These are phyloP conservation scores for Dorcus hopei DNA, from an alignment of 2,888 invertebrate genomes.

Conservation along the genomic window DNA sequence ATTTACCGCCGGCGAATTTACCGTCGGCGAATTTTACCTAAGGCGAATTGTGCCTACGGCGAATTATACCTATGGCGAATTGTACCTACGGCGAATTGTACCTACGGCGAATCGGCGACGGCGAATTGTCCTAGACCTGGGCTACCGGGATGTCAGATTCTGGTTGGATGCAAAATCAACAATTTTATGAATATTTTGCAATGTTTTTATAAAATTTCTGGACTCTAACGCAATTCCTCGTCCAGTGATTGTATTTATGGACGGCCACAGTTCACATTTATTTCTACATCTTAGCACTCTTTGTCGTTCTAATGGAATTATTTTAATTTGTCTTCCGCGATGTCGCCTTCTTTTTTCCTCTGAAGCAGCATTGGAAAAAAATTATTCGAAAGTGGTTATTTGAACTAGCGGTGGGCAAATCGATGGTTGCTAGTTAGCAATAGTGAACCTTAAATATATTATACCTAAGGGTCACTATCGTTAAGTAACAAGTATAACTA, in stretches of 20 bases:
- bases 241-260: background rate
- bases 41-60: no score
- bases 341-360: constrained; percentile 7
- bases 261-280: constrained; percentile 1
- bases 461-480: no score
- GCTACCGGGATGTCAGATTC: background rate
- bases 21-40: no score
- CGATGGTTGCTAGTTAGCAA: no score
- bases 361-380: constrained; percentile 5
- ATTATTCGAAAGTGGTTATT: background rate
- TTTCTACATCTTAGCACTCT: background rate
- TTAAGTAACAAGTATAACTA: no score
- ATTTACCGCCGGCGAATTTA: no score
- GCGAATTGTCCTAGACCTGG: no score
- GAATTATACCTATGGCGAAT: no score
- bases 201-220: constrained; percentile 1
- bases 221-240: background rate
- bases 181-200: background rate
- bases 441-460: no score
- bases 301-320: background rate
- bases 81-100: no score
- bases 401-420: no score
- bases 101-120: no score
- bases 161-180: background rate
- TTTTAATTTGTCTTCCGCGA: constrained; percentile 6